Evolutionary conservation across 1,140 invertebrate species (phyloP).

Genomic region (Cydia pomonella): DNA sequence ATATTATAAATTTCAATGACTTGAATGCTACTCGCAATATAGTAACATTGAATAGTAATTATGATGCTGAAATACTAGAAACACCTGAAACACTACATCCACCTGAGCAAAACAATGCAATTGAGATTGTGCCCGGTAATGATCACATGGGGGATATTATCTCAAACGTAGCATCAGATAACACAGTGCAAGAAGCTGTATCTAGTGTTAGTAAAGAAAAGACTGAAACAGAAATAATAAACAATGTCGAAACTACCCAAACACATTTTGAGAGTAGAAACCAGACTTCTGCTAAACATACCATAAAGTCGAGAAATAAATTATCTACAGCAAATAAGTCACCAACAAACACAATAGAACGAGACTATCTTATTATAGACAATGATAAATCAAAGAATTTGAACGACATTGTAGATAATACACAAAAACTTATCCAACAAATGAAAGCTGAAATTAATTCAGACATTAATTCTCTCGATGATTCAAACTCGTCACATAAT

Average conservation of each 20-base stretch:
- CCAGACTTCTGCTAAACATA: not conserved
- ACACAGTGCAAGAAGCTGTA: not conserved
- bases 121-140: not conserved
- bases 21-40: not conserved
- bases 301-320: not conserved
- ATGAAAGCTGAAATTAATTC: conserved; percentile 84
- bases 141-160: not conserved
- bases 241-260: not conserved
- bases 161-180: not conserved
- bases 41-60: not conserved
- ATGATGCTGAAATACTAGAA: not conserved
- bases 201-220: not conserved
- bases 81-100: not conserved
- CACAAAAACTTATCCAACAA: conserved; percentile 82
- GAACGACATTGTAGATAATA: conserved; percentile 81
- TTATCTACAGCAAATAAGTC: not conserved
- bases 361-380: not conserved
- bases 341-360: not conserved
- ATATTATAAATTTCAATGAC: too few species aligned
- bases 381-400: conserved; percentile 72
- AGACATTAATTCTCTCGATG: conserved; percentile 80
- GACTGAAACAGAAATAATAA: not conserved
- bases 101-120: not conserved
- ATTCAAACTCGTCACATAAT: conserved; percentile 71
- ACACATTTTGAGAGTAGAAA: not conserved